These are phyloP conservation scores for Pipistrellus pipistrellus DNA, from an alignment of 2,797 vertebrate genomes.

Conservation along the genomic window DNA sequence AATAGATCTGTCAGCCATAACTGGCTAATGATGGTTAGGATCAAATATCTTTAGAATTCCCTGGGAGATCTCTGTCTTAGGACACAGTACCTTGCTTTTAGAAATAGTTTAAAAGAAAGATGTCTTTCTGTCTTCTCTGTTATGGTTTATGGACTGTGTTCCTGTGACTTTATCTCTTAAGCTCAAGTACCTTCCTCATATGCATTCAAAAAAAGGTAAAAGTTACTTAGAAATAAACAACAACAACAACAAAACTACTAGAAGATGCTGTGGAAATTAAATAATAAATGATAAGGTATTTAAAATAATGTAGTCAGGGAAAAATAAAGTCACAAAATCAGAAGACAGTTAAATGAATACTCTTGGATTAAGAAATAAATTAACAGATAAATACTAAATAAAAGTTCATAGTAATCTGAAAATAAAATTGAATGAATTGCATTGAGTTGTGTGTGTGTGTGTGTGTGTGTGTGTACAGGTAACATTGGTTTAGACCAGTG, in stretches of 20 bases:
- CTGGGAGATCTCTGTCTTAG: background rate
- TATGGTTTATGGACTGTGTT: background rate
- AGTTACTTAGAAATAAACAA: background rate
- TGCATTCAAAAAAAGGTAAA: background rate
- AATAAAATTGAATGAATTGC: background rate
- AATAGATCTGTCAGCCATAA: background rate
- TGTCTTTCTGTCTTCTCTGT: background rate
- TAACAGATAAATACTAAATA: conserved; percentile 1
- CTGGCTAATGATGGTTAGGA: background rate
- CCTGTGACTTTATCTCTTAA: background rate
- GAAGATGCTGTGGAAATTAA: background rate
- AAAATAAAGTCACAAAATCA: background rate
- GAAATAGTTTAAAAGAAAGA: background rate
- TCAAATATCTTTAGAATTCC: background rate
- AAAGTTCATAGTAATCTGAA: conserved; percentile 10
- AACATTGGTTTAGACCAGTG: background rate
- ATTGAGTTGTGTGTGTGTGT: background rate
- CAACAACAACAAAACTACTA: background rate
- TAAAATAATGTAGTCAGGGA: conserved; percentile 16
- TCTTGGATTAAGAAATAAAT: background rate
- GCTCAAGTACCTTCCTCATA: background rate
- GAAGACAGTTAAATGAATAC: background rate
- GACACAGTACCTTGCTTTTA: background rate
- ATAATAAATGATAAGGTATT: background rate
- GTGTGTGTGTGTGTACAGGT: background rate